Percentiles rank a stretch among this genome's conserved stretches.
Evolutionary conservation across 2,888 invertebrate genomes (phyloP).

Genomic region (Dryocosmus kuriphilus): DNA sequence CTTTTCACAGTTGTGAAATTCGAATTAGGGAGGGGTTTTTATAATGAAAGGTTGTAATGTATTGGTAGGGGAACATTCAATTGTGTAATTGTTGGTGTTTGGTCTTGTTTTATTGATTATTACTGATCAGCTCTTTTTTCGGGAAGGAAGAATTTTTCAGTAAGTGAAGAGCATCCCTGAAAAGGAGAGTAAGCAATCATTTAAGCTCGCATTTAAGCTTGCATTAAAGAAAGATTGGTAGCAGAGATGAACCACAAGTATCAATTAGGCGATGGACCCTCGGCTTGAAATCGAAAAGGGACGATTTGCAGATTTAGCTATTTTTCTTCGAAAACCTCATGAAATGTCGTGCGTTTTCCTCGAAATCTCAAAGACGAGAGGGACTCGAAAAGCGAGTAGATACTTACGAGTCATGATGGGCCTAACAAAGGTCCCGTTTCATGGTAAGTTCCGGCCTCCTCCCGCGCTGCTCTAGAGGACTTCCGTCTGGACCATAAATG

Average conservation of each 20-base stretch:
- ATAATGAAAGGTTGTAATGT: neutral
- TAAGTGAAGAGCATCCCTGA: no score
- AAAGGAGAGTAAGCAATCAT: neutral
- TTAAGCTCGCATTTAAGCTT: no score
- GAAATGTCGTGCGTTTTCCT: slow-evolving; percentile 45
- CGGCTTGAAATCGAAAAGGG: neutral
- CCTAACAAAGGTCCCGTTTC: slow-evolving; percentile 70
- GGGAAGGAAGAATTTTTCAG: no score
- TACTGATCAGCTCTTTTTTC: no score
- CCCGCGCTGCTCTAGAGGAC: slow-evolving; percentile 65
- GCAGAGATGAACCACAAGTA: slow-evolving; percentile 11
- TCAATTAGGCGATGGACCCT: slow-evolving; percentile 9
- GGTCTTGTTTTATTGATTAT: no score
- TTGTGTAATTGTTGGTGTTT: no score
- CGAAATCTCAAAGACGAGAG: slow-evolving; percentile 55
- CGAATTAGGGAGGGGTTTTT: neutral
- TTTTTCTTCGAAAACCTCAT: slow-evolving; percentile 49
- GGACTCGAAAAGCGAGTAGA: slow-evolving; percentile 59
- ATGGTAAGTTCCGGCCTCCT: slow-evolving; percentile 68
- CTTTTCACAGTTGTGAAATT: neutral
- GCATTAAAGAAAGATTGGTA: slow-evolving; percentile 2
- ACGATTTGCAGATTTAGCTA: slow-evolving; percentile 48
- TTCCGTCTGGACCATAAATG: slow-evolving; percentile 69
- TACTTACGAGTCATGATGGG: slow-evolving; percentile 71
- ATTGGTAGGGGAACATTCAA: neutral